These are phyloP conservation scores for Andricus grossulariae DNA, from an alignment of 1,140 invertebrate species.

Conservation along the genomic window DNA sequence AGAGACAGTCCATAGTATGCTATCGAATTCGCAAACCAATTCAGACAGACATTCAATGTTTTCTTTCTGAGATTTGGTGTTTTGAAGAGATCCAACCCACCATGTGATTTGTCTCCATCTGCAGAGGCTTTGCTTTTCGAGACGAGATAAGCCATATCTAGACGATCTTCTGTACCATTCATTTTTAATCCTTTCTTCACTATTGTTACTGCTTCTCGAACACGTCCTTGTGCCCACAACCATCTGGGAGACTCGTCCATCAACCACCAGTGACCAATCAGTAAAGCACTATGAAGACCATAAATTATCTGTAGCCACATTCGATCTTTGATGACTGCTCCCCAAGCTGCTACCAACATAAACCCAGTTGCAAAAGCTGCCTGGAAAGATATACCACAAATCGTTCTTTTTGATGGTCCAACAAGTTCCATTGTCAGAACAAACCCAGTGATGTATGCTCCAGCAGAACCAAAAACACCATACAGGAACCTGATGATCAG, in stretches of 20 bases:
- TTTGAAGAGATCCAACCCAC: conserved; percentile 84
- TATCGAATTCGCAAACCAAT: conserved; percentile 92
- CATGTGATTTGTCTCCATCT: conserved; percentile 73
- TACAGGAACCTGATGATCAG: conserved; percentile 83
- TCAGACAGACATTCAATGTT: conserved; percentile 87
- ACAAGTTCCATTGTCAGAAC: conserved; percentile 93
- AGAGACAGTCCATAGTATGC: conserved; percentile 91
- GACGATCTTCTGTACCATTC: conserved; percentile 79
- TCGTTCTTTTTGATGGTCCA: conserved; percentile 86
- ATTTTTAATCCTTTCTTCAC: conserved; percentile 83
- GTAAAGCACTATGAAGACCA: conserved; percentile 83
- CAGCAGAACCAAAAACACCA: conserved; percentile 89
- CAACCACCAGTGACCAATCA: conserved; percentile 89
- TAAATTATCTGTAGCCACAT: conserved; percentile 86
- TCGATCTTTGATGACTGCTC: conserved; percentile 85
- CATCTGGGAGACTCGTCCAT: conserved; percentile 91
- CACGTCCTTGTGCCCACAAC: conserved; percentile 87
- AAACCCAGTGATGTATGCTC: conserved; percentile 89
- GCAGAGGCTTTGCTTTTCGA: conserved; percentile 77
- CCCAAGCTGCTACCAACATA: conserved; percentile 89
- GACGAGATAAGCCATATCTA: conserved; percentile 81
- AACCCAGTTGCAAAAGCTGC: conserved; percentile 88
- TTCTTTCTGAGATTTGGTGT: conserved; percentile 87
- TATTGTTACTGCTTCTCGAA: conserved; percentile 83
- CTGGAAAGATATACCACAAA: conserved; percentile 89